Base-by-base conservation (phyloP, 2,113 vertebrate species). In the Ginglymostoma cirratum region DNA sequence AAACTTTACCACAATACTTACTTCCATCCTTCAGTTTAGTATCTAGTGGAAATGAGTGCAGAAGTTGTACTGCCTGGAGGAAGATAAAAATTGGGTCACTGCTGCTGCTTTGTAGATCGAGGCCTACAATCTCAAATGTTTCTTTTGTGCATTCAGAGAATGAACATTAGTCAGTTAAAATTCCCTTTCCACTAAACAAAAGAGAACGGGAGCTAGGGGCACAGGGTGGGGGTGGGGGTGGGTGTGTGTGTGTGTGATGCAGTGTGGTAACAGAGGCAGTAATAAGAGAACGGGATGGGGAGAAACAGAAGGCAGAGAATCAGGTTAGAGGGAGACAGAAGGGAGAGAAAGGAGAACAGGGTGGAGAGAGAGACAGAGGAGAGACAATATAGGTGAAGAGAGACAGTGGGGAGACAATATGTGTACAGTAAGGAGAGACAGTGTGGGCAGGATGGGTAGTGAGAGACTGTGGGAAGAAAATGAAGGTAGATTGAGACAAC, bases 21-120 rank as follows among this genome's bases (percentile, higher is more conserved):
- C 99, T 99, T 97, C 99, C 99, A 87, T 99, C 99, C 97, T 99
- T 99, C 97, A 99, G 98, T 97, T 98, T 98, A 70, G 99, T 99
- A 94, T 99, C 98, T 96, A 99, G 97, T 45, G 99, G 99, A 97
- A 99, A 99, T 27, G 99, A 99, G 97, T 99, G 98, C 97, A 99
- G 97, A 89, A 99, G 98, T 80, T 99, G 99, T 96, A 99, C 97
- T 67, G 99, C 99, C 99, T 99, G 96, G 27, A 96, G 86, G 96
- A 69, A 61, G 70, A 90, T 7, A 76, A 96, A 96, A 24, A 45
- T 52, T 45, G 27, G 38, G 69, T 76, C 21, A 95, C 45, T 27
- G 70, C 94, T 19, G 12, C 24, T 72, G 42, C 23, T 45, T 69
- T 42, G 42, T 24, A 72, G 67, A 45, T 45, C 4, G n/a, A 45